Conservation (phyloP, 1,140 invertebrate genomes). For the Apis dorsata region DNA sequence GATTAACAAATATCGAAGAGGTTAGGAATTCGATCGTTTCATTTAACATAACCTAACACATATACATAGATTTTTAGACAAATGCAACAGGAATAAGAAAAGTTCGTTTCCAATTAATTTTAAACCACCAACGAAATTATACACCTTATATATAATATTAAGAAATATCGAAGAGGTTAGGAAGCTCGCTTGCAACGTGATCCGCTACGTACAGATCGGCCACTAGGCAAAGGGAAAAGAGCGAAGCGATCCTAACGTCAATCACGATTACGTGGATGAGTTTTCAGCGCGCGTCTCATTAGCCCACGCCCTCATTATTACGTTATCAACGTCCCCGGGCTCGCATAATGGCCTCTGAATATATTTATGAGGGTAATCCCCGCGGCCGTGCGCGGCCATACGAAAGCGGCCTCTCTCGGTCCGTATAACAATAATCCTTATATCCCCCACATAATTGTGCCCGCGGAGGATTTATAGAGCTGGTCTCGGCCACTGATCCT, state of each 20-base stretch:
- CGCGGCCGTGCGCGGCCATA: conserved; percentile 52
- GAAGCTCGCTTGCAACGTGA: too few species aligned
- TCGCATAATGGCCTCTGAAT: conserved; percentile 68
- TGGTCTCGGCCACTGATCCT: conserved; percentile 66
- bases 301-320: conserved; percentile 74
- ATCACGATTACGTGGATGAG: conserved; percentile 67
- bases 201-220: not conserved
- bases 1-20: too few species aligned
- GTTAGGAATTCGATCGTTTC: too few species aligned
- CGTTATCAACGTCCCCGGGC: conserved; percentile 72
- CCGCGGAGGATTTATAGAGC: conserved; percentile 76
- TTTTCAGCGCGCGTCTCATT: conserved; percentile 69
- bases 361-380: conserved; percentile 72
- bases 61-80: too few species aligned
- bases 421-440: conserved; percentile 75
- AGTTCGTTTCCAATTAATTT: too few species aligned
- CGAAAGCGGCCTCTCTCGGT: conserved; percentile 48
- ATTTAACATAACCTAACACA: too few species aligned
- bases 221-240: not conserved
- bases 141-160: too few species aligned
- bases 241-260: conserved; percentile 50
- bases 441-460: conserved; percentile 76
- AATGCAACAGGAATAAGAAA: too few species aligned
- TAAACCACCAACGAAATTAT: too few species aligned
- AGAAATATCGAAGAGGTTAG: too few species aligned